Base-by-base conservation (phyloP, 2,797 vertebrate species). In the Myotis planiceps region DNA sequence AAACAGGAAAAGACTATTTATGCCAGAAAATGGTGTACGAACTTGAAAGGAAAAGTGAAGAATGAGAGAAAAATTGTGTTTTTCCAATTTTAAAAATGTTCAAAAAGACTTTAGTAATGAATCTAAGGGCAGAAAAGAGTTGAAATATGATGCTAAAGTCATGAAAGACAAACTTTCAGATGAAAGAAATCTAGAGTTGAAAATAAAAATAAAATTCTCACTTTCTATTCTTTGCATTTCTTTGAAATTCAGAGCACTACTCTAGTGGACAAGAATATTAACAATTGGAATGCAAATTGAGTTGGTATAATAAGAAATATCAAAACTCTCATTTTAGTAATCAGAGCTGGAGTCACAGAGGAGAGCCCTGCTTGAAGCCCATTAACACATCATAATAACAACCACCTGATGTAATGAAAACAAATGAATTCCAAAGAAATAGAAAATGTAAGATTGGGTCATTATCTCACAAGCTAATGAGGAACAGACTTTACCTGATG, bases 321-420 rank as follows among this genome's bases (percentile, higher is more conserved):
- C 90, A 95, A 97, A 97, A 96, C 90, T 96, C 95, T 96, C 96
- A 96, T 97, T 98, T 97, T 89, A 82, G 89, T 88, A 96, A 97
- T 97, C 65, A 97, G 94, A 92, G 34, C 16, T 4, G 51, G 75
- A 93, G 87, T 96, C 83, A 91, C 95, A 96, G 95, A 96, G 81
- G 79, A 96, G 69, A 93, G 29, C 98, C 75, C 97, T 94, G 96
- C 97, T 97, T 93, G 85, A 98, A 94, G 92, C 96, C 96, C 93
- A 97, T 98, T 98, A 98, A 97, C 97, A 97, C 97, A 97, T 97
- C 96, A 81, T 96, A 97, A 97, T 97, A 98, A 96, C 95, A 97
- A 92, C 97, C 96, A 97, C 96, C 97, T 98, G 78, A 93, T 97
- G 89, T 97, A 97, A 97, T 96, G 42, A 97, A 97, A 98, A 98